phyloP scores from a whole-genome alignment of 1,140 invertebrate species.

The Drosophila oshimai region DNA sequence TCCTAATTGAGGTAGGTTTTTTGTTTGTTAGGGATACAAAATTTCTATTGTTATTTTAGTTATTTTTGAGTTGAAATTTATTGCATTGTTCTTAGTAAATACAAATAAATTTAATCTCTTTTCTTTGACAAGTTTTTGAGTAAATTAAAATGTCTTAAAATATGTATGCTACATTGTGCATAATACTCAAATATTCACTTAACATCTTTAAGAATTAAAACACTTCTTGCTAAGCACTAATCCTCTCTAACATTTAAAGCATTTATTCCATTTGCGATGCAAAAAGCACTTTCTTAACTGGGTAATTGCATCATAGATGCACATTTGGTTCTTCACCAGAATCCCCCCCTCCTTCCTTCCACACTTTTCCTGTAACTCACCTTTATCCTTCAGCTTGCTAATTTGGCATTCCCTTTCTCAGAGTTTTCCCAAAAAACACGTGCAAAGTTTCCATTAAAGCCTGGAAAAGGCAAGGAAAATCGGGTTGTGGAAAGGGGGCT shows the following conservation, averaged over 20 bases:
- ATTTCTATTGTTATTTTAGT: too few relatives aligned
- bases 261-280: neutral
- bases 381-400: neutral
- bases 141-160: too few relatives aligned
- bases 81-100: too few relatives aligned
- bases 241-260: neutral
- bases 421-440: neutral
- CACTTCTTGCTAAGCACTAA: neutral
- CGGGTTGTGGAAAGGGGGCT: neutral
- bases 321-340: neutral
- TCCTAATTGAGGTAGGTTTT: neutral
- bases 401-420: constrained; percentile 15
- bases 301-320: neutral
- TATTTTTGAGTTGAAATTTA: too few relatives aligned
- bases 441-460: constrained; percentile 26
- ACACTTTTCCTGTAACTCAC: neutral
- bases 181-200: too few relatives aligned
- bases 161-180: too few relatives aligned
- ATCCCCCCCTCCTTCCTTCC: neutral
- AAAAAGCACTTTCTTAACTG: neutral
- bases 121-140: too few relatives aligned
- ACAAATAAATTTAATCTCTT: too few relatives aligned
- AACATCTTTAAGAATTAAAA: neutral
- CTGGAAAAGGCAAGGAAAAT: neutral
- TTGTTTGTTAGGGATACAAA: too few relatives aligned